Evolutionary conservation across 2,113 vertebrate genomes (phyloP).

Genomic region (Tylochromis polylepis): DNA sequence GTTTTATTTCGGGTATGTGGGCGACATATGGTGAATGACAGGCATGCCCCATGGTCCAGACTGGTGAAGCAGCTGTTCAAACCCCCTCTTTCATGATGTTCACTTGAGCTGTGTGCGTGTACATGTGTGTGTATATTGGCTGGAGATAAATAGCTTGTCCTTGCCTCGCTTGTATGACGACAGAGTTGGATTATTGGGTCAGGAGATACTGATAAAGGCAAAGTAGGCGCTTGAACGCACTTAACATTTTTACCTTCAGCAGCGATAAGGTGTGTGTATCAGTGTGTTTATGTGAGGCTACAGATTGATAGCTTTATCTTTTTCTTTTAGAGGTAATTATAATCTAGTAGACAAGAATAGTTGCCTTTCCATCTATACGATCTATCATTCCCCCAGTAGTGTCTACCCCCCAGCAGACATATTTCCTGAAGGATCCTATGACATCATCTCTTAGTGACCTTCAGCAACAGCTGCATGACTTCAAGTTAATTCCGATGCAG

Average conservation of each 20-base stretch:
- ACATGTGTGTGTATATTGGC: neutral
- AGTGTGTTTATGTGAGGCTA: neutral
- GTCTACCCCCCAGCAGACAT: neutral
- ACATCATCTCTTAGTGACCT: constrained; percentile 51
- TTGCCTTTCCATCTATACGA: neutral
- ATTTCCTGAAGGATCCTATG: constrained; percentile 44
- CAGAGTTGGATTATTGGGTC: neutral
- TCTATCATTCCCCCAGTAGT: neutral
- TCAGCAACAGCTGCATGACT: constrained; percentile 32
- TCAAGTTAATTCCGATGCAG: constrained; percentile 29
- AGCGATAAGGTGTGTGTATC: neutral
- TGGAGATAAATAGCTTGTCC: neutral
- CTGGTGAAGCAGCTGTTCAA: constrained; percentile 61
- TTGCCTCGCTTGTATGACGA: neutral
- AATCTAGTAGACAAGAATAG: constrained; percentile 28
- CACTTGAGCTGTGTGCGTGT: constrained; percentile 16
- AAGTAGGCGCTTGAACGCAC: constrained; percentile 24
- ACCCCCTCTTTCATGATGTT: constrained; percentile 38
- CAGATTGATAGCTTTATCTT: neutral
- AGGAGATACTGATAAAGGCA: constrained; percentile 29
- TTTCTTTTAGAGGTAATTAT: constrained; percentile 5
- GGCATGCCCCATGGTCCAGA: constrained; percentile 34
- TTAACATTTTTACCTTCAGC: constrained; percentile 23
- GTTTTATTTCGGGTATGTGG: constrained; percentile 66
- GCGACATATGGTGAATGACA: constrained; percentile 63